Percentiles rank a stretch among this genome's conserved stretches.
These are phyloP conservation scores for Amia ocellicauda DNA, from an alignment of 2,113 vertebrate species.

Conservation along the genomic window DNA sequence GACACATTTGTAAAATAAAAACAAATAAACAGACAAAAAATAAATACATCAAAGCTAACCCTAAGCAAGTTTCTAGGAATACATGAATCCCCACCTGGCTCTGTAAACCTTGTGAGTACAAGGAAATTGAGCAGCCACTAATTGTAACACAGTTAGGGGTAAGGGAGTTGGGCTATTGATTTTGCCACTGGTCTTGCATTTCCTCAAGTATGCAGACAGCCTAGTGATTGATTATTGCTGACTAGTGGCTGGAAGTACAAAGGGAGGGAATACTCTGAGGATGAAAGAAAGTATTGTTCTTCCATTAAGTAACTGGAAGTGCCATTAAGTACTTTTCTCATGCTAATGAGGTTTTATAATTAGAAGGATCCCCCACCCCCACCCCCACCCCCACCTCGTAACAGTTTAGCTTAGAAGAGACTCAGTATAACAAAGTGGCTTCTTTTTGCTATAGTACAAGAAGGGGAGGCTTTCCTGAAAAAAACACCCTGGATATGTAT, in stretches of 20 bases:
- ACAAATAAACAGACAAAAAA: constrained; percentile 6
- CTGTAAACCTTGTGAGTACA: neutral
- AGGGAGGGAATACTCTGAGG: neutral
- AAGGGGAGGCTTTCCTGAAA: no score
- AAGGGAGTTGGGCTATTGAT: constrained; percentile 8
- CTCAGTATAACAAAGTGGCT: no score
- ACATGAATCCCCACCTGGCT: constrained; percentile 19
- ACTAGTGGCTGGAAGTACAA: neutral
- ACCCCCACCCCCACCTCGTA: no score
- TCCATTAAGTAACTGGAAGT: neutral
- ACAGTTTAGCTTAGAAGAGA: no score
- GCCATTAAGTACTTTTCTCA: neutral
- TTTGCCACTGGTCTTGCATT: constrained; percentile 4
- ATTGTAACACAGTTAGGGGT: neutral
- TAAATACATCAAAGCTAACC: constrained; percentile 20
- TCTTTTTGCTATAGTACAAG: no score
- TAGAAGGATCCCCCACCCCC: neutral
- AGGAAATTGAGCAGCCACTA: constrained; percentile 20
- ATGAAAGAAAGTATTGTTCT: neutral
- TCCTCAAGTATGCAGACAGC: constrained; percentile 1
- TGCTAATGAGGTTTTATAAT: neutral
- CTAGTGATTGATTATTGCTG: constrained; percentile 1
- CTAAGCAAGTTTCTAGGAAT: constrained; percentile 14
- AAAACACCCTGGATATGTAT: no score
- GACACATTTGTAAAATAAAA: constrained; percentile 15